Base-by-base conservation (phyloP, 1,140 invertebrate genomes). In the Hylyphantes graminicola region DNA sequence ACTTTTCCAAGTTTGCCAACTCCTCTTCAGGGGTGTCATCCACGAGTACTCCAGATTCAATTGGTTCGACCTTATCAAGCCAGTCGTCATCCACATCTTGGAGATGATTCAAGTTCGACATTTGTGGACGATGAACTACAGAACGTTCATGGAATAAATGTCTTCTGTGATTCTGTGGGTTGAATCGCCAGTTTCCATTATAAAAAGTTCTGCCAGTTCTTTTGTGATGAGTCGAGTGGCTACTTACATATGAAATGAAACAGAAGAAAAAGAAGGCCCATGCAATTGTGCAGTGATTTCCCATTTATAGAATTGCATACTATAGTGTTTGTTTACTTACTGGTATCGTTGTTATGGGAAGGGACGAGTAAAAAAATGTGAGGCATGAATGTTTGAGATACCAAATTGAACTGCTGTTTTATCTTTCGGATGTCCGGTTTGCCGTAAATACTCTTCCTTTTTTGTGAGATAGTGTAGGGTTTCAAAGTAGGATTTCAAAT, bases 241-340 rank as follows among this genome's bases (percentile, higher is more conserved):
- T 35, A 35, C 35, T 35, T 35, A 35, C 35, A 35, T 35, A 35
- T 11, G 50, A n/a, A 17, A 53, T 15, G 10, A 53, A n/a, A 53
- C n/a, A 70, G 8, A 65, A 21, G 21, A n/a, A 65, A 13, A 53
- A 35, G 35, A 1, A 35, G 5, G 35, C 35, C 35, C 35, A n/a
- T 53, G 50, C 15, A 53, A 54, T 17, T 4, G 68, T 17, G 11
- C 50, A 70, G 50, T 70, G 19, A 10, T 70, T 70, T 70, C 54
- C 68, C 68, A 70, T 70, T 70, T 70, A 54, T 70, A 17, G 68
- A 51, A 51, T 70, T 70, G 51, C 68, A 70, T 70, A 70, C 10
- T 70, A 70, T 9, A 48, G 51, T 70, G 19, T 21, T 21, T 70
- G 68, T 70, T 53, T 70, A 70, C 50, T 53, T 53, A 70, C 50